A percentile compares a stretch with the other conserved stretches of the same genome.
Evolutionary conservation across 2,888 invertebrate genomes (phyloP).

Genomic region (Pasiphila rectangulata): DNA sequence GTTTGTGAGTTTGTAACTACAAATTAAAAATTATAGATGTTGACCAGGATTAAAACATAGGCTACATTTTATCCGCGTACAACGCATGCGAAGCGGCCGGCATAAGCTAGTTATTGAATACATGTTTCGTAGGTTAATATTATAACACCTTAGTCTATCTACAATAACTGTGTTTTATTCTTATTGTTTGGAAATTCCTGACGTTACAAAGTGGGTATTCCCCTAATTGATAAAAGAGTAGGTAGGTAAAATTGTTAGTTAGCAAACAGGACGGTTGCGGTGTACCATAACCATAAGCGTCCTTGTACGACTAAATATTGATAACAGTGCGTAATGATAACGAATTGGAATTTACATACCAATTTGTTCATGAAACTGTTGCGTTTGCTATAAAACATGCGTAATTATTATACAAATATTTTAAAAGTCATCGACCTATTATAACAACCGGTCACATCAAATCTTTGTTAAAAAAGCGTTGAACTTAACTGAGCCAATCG

Average conservation of each 20-base stretch:
- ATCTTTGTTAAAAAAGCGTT: slow-evolving; percentile 1
- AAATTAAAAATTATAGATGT: no score
- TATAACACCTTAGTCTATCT: no score
- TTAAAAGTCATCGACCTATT: slow-evolving; percentile 1
- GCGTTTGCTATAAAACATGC: slow-evolving; percentile 31
- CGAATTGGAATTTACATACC: slow-evolving; percentile 39
- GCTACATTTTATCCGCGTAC: no score
- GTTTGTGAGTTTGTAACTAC: no score
- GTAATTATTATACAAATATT: slow-evolving; percentile 1
- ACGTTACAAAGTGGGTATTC: background rate
- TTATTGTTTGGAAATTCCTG: background rate
- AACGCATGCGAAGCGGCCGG: no score
- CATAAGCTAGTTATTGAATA: no score
- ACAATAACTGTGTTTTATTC: no score
- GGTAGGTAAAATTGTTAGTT: slow-evolving; percentile 15
- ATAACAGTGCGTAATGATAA: slow-evolving; percentile 58
- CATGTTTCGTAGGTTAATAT: no score
- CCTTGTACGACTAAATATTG: slow-evolving; percentile 72
- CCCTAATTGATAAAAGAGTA: slow-evolving; percentile 1
- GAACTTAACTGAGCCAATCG: slow-evolving; percentile 4
- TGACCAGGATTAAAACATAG: no score
- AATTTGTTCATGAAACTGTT: slow-evolving; percentile 30
- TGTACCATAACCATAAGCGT: slow-evolving; percentile 53
- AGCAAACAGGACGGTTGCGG: slow-evolving; percentile 47
- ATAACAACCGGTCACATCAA: background rate